Base-by-base conservation (phyloP, 2,888 invertebrate species). In the Apotomis turbidana region DNA sequence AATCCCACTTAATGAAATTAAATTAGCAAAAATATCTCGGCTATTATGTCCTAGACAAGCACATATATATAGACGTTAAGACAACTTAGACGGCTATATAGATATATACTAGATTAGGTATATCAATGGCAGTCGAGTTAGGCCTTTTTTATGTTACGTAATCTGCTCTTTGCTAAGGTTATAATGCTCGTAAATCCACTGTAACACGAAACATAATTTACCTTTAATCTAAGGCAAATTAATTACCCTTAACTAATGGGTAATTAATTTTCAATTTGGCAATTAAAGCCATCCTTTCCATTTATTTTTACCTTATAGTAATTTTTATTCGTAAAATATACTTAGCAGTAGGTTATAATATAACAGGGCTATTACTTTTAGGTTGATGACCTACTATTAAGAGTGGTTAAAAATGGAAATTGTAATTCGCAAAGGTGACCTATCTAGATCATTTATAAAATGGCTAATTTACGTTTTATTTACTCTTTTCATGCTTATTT, bases 231-330 rank as follows among this genome's bases (percentile, higher is more conserved):
- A 60, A 60, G 46, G 60, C 5, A 46, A 49, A 46, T 60, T 60
- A 60, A 60, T 60, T 27, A 27, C 15, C 10, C 15, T 13, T 46
- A 60, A 60, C 46, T 15, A 49, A 61, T 61, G 61, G 61, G 61
- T 44, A 61, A 49, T 61, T 27, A 27, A 36, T 61, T 61, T 12
- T 12, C 61, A 61, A 51, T 61, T 61, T 61, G 36, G 61, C 27
- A 49, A 61, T 61, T 49, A 61, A 61, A 61, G 61, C 61, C 12
- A 61, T 36, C 27, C 49, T 36, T 61, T 61, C 49, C 27, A 9
- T 61, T 61, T 46, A 36, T 61, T 61, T 61, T 27, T 49, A 10
- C 8, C 49, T 49, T 49, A 49, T 49, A 10, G 49, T 49, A 49
- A 1, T 49, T 49, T 49, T 49, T 49, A 9, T 49, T 49, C 8